Evolutionary conservation across 2,888 invertebrate species (phyloP).

Genomic region (Acanthococcus lagerstroemiae): DNA sequence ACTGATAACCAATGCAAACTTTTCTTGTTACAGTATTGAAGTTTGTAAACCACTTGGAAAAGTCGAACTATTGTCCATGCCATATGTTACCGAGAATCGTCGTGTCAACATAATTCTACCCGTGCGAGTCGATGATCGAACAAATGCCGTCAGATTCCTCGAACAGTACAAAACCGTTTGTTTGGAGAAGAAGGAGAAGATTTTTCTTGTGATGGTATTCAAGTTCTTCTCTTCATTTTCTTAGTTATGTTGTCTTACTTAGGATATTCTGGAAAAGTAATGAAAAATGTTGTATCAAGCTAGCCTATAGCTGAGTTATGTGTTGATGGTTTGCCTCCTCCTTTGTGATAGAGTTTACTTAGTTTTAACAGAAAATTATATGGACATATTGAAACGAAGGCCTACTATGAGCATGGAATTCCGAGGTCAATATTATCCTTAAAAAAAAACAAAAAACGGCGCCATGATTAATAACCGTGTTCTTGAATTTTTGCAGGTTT

Average conservation of each 20-base stretch:
- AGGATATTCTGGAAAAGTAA: background rate
- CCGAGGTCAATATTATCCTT: too few relatives aligned
- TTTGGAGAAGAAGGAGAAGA: conserved; percentile 67
- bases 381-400: too few relatives aligned
- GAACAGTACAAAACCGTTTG: conserved; percentile 60
- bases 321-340: too few relatives aligned
- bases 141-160: conserved; percentile 56
- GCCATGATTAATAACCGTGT: too few relatives aligned
- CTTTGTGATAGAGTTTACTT: too few relatives aligned
- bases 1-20: too few relatives aligned
- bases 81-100: conserved; percentile 90
- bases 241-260: background rate
- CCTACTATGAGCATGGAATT: too few relatives aligned
- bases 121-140: conserved; percentile 49
- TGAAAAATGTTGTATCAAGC: background rate
- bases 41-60: conserved; percentile 73
- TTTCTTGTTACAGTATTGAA: conserved; percentile 52
- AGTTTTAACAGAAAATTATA: too few relatives aligned
- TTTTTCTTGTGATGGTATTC: conserved; percentile 58
- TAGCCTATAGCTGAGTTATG: too few relatives aligned
- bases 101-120: conserved; percentile 68
- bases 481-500: conserved; percentile 44
- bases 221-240: background rate
- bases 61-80: conserved; percentile 81
- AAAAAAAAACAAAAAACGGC: too few relatives aligned